Evolutionary conservation across 2,113 vertebrate genomes (phyloP).

Genomic region (Thoracochromis brauschi): DNA sequence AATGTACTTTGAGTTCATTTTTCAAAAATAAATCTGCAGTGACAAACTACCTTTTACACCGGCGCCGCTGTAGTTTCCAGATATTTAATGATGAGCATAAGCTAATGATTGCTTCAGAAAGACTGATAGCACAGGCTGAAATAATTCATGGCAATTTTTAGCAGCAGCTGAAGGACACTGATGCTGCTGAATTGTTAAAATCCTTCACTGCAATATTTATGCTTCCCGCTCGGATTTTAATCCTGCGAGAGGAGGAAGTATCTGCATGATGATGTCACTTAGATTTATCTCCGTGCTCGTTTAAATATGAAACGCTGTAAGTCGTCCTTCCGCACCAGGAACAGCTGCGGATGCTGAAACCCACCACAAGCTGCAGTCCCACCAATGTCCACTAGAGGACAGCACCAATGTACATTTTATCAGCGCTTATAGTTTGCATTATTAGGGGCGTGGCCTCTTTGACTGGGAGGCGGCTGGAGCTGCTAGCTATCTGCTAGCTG

Average conservation of each 20-base stretch:
- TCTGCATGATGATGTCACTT: neutral
- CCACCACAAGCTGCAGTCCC: neutral
- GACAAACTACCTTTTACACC: neutral
- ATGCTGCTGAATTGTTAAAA: constrained; percentile 9
- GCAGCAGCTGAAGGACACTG: constrained; percentile 13
- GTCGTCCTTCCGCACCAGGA: neutral
- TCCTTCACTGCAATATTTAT: constrained; percentile 7
- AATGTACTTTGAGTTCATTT: neutral
- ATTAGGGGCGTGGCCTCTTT: neutral
- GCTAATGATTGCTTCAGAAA: neutral
- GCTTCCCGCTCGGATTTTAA: neutral
- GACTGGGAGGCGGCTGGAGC: rapidly evolving
- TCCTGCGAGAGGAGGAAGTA: neutral
- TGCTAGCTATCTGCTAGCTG: neutral
- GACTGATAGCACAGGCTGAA: neutral
- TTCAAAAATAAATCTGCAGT: neutral
- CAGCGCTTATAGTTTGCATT: neutral
- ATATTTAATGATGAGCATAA: neutral
- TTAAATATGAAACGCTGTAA: neutral
- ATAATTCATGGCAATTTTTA: neutral
- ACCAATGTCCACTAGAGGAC: neutral
- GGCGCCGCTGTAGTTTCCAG: neutral
- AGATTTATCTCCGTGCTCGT: neutral
- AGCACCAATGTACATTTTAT: neutral
- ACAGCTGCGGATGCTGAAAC: neutral